Evolutionary conservation across 2,113 vertebrate genomes (phyloP), one percentile per base, ranked within the genome.

Genomic region (Urocynchramus pylzowi): DNA sequence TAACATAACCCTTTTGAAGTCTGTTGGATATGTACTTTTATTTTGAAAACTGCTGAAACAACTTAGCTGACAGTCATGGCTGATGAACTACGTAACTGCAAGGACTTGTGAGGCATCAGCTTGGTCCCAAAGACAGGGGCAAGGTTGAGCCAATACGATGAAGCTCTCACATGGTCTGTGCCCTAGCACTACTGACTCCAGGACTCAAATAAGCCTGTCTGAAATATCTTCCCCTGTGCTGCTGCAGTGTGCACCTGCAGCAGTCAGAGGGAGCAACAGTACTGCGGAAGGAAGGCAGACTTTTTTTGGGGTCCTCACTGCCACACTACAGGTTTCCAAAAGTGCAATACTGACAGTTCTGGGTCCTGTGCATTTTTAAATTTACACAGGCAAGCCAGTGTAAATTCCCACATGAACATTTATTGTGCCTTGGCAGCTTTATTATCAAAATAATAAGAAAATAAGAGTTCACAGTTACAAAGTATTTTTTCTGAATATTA

Each of bases 391-490:
- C 70, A 79, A 79, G 56, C 11, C 45, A 61, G 14, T 31, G 3
- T 52, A 41, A 82, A 33, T 57, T 65, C 50, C 50, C 2, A 10
- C 15, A 50, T 1, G 30, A 28, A 12, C 0, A 0, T 76, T 91
- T 75, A 47, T 41, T 0, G 0, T 60, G 30, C 49, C 41, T 61
- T 70, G 50, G 67, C 23, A 24, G 80, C 64, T 0, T 45, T 45
- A 45, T 45, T 45, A 1, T 42, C 56, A 65, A 56, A 93, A 56
- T 17, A 79, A 68, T 13, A 16, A 69, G 23, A 68, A 82, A 85
- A 90, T 10, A 2, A 22, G 20, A 73, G n/a, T 19, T 85, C 42
- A 44, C 11, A 57, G 31, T 65, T 49, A 44, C 8, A 33, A 3
- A 5, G 11, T 27, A n/a, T 52, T 78, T 89, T 69, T 88, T 35